Conservation (phyloP, 2,113 vertebrate genomes). For the Microtus oregoni region DNA sequence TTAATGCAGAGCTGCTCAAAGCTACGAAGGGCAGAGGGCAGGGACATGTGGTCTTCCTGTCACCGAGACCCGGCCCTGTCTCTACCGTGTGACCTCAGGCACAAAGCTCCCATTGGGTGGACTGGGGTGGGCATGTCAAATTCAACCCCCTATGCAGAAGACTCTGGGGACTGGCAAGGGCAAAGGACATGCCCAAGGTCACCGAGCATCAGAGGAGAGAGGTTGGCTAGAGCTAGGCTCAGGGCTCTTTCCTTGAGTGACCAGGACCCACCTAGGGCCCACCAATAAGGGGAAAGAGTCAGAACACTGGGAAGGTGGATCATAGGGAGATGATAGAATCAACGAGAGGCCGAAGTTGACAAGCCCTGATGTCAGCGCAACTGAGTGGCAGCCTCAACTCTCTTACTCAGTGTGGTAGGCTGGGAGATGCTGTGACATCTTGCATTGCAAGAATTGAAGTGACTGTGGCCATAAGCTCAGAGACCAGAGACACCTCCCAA, state of each 20-base stretch:
- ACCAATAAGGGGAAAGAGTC: not conserved
- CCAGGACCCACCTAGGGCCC: not conserved
- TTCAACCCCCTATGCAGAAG: not conserved
- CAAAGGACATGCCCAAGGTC: not conserved
- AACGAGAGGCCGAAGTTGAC: not conserved
- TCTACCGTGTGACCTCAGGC: rapidly evolving
- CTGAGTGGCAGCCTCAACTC: not conserved
- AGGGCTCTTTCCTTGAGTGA: not conserved
- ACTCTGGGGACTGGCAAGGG: not conserved
- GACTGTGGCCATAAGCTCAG: not conserved
- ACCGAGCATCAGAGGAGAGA: not conserved
- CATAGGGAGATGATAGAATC: not conserved
- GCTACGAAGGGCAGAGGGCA: slow-evolving; percentile 80
- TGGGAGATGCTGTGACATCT: not conserved
- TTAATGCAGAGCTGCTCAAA: slow-evolving; percentile 99
- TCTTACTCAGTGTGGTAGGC: not conserved
- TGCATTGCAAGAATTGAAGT: not conserved
- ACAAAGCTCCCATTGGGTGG: rapidly evolving
- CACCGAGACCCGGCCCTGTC: not conserved
- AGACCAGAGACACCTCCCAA: not conserved
- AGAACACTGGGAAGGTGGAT: not conserved
- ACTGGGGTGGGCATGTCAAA: rapidly evolving
- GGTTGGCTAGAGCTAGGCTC: not conserved
- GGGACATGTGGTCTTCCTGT: rapidly evolving
- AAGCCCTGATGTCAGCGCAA: not conserved